Evolutionary conservation across 2,113 vertebrate genomes (phyloP).

Genomic region (Daphoenositta chrysoptera): DNA sequence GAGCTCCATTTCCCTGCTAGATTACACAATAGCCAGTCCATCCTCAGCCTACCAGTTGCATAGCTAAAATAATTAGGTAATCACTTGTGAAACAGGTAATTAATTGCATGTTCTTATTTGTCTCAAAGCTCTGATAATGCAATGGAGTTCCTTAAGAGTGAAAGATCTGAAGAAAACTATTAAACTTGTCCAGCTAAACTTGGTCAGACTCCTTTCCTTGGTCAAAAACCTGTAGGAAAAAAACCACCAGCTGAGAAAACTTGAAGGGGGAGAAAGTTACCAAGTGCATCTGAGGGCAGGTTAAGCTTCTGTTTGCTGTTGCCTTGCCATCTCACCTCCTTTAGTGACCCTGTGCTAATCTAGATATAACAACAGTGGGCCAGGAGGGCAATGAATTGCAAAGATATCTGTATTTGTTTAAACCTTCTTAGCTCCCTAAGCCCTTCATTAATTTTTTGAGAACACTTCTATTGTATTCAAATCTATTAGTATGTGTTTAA

Average conservation of each 20-base stretch:
- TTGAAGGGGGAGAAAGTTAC: neutral
- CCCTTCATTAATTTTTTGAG: neutral
- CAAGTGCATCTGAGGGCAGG: neutral
- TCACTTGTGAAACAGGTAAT: neutral
- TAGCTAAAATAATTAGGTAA: neutral
- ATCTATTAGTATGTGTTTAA: neutral
- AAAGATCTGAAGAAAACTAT: neutral
- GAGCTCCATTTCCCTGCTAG: neutral
- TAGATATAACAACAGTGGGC: neutral
- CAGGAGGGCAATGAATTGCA: neutral
- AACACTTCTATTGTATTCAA: neutral
- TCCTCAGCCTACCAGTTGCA: fast-evolving
- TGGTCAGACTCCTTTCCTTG: neutral
- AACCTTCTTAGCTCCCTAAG: neutral
- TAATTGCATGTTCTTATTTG: neutral
- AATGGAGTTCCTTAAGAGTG: neutral
- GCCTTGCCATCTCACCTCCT: neutral
- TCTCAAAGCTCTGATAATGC: neutral
- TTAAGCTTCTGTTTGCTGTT: neutral
- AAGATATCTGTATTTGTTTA: neutral
- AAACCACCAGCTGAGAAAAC: neutral
- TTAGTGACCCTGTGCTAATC: neutral
- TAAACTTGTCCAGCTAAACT: neutral
- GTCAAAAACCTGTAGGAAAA: neutral
- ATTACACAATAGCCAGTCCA: neutral